These are phyloP conservation scores for Herpetotheres cachinnans DNA, from an alignment of 2,113 vertebrate species.

Conservation along the genomic window DNA sequence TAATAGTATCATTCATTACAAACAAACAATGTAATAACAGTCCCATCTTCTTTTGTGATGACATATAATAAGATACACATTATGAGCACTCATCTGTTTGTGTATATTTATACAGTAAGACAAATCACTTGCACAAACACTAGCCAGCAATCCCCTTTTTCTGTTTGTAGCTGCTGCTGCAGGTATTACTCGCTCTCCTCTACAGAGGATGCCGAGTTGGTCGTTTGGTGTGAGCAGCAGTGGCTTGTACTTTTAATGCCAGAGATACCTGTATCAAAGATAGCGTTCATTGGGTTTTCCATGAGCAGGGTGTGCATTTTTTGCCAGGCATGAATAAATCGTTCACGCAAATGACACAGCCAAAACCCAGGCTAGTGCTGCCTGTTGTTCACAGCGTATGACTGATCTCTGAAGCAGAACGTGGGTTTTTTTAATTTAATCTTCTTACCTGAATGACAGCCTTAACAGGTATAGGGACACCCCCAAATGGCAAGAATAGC, in stretches of 20 bases:
- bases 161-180: not conserved
- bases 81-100: constrained; percentile 35
- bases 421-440: not conserved
- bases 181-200: not conserved
- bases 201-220: not conserved
- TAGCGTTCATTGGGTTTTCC: not conserved
- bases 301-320: not conserved
- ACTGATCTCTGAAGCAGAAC: not conserved
- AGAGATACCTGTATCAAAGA: not conserved
- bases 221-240: not conserved
- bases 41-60: not conserved
- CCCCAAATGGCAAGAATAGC: not conserved
- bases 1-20: not conserved
- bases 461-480: not conserved
- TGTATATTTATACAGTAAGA: constrained; percentile 10
- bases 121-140: constrained; percentile 22
- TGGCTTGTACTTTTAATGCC: not conserved
- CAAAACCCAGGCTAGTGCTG: not conserved
- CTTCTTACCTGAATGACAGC: not conserved
- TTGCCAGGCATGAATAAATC: not conserved
- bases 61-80: constrained; percentile 28
- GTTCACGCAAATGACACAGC: not conserved
- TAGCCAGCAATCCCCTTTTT: not conserved
- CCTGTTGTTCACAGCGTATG: not conserved
- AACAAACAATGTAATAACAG: not conserved